Evolutionary conservation across 2,888 invertebrate genomes (phyloP).

Genomic region (Acrobasis consociella): DNA sequence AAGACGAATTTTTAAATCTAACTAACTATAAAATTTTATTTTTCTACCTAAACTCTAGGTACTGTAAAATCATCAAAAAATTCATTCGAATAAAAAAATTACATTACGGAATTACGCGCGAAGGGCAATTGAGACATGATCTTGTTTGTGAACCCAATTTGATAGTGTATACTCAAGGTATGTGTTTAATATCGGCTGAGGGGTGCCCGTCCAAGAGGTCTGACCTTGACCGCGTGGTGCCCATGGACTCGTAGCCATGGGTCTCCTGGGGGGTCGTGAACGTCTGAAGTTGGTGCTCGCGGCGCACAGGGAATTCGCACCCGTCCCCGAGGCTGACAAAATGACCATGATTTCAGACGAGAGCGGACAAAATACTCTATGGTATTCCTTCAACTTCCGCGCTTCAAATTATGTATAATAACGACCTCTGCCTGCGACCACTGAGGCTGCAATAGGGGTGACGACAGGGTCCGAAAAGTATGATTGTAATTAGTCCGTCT

Average conservation of each 20-base stretch:
- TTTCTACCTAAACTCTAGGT: constrained; percentile 11
- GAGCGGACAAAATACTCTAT: background rate
- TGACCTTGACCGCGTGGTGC: constrained; percentile 92
- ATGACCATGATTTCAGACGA: constrained; percentile 30
- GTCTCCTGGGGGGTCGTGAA: constrained; percentile 68
- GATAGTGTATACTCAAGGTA: constrained; percentile 61
- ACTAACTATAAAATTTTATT: constrained; percentile 1
- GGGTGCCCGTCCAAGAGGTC: constrained; percentile 63
- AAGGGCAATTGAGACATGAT: background rate
- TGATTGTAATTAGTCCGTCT: too few relatives aligned
- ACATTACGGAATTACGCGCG: background rate
- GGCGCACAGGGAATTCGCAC: constrained; percentile 91
- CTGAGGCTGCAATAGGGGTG: too few relatives aligned
- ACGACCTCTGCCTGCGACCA: too few relatives aligned
- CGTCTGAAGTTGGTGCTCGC: constrained; percentile 83
- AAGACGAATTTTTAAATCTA: background rate
- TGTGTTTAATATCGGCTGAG: constrained; percentile 54
- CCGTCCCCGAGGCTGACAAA: constrained; percentile 94
- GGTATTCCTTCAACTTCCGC: too few relatives aligned
- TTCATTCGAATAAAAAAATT: background rate
- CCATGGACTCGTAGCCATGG: constrained; percentile 93
- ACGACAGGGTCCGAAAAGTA: too few relatives aligned
- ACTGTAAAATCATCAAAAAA: constrained; percentile 3
- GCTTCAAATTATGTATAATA: too few relatives aligned
- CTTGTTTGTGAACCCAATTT: background rate